phyloP scores from a whole-genome alignment of 2,888 invertebrate genomes.

The Acleris laterana region DNA sequence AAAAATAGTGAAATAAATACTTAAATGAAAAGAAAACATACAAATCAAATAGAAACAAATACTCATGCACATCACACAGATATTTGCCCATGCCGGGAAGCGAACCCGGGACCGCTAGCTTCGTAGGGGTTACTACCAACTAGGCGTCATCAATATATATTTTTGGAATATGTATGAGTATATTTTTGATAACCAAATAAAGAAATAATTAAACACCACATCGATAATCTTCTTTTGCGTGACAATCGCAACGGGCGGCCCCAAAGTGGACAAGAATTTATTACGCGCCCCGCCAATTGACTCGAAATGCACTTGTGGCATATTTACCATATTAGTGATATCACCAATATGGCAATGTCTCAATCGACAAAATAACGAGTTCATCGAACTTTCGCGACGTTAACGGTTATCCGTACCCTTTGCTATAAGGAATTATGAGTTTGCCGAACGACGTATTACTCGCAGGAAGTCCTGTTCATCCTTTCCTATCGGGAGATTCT shows the following conservation, averaged over 20 bases:
- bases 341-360: slow-evolving; percentile 34
- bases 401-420: slow-evolving; percentile 31
- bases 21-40: no score
- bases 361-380: slow-evolving; percentile 43
- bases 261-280: slow-evolving; percentile 38
- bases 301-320: slow-evolving; percentile 27
- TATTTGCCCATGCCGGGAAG: no score
- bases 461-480: slow-evolving; percentile 33
- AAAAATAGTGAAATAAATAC: no score
- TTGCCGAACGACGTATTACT: slow-evolving; percentile 30
- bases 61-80: no score
- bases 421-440: slow-evolving; percentile 33
- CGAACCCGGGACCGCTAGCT: no score
- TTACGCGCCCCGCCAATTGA: slow-evolving; percentile 33
- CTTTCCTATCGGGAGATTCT: slow-evolving; percentile 21
- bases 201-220: slow-evolving; percentile 4
- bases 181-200: background rate
- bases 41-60: no score
- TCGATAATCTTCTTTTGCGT: slow-evolving; percentile 16
- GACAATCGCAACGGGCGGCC: slow-evolving; percentile 29
- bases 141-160: no score
- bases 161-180: background rate
- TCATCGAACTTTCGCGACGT: slow-evolving; percentile 40
- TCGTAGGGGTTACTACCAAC: no score
- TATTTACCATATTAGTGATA: slow-evolving; percentile 45